Conservation (phyloP, 1,140 invertebrate genomes). For the Brachionus paranguensis region DNA sequence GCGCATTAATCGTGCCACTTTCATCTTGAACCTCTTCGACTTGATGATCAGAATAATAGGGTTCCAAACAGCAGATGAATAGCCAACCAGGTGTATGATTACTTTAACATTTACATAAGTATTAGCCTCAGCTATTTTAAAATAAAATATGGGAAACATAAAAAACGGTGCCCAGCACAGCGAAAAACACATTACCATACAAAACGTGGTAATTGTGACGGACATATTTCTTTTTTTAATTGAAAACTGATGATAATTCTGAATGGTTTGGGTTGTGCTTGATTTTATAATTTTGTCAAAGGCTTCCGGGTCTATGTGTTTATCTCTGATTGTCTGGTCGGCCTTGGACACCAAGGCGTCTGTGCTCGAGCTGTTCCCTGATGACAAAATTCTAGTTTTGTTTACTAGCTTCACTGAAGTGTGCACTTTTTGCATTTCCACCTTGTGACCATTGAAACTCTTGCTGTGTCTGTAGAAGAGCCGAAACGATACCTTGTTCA, state of each 20-base stretch:
- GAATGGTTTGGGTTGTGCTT: constrained; percentile 3
- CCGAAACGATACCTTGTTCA: constrained; percentile 3
- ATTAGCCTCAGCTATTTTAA: background rate
- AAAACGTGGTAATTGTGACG: constrained; percentile 30
- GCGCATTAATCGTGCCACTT: background rate
- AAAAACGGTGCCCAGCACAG: constrained; percentile 37
- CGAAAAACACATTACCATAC: constrained; percentile 33
- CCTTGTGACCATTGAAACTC: background rate
- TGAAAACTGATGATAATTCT: constrained; percentile 39
- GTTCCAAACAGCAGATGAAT: constrained; percentile 13
- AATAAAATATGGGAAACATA: constrained; percentile 30
- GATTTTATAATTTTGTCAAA: background rate
- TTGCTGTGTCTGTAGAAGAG: constrained; percentile 15
- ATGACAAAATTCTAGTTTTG: background rate
- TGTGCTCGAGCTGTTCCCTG: background rate
- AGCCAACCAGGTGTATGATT: constrained; percentile 9
- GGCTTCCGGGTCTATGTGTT: background rate
- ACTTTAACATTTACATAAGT: constrained; percentile 15
- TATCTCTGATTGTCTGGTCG: background rate
- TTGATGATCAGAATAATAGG: constrained; percentile 34
- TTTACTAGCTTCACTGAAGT: background rate
- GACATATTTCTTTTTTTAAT: constrained; percentile 39
- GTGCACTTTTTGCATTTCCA: background rate
- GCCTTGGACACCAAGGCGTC: background rate
- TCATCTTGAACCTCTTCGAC: constrained; percentile 8